Evolutionary conservation across 2,113 vertebrate genomes (phyloP).

Genomic region (Brachirus orientalis): DNA sequence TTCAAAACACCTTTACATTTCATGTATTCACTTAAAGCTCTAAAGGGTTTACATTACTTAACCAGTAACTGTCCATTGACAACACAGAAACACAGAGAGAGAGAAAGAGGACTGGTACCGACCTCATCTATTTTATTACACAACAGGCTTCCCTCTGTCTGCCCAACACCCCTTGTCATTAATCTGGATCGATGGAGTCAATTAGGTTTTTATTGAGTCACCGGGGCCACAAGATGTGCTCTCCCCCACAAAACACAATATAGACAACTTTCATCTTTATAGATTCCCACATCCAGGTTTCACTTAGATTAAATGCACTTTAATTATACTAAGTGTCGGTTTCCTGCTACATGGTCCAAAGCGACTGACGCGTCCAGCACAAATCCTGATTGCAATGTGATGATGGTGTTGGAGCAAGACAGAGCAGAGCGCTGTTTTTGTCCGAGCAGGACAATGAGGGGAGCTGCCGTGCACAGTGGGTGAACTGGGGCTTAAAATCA

Average conservation of each 20-base stretch:
- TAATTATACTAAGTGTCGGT: conserved; percentile 55
- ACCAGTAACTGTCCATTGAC: conserved; percentile 53
- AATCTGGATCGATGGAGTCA: conserved; percentile 52
- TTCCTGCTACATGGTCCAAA: conserved; percentile 21
- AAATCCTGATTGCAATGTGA: conserved; percentile 16
- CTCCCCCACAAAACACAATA: conserved; percentile 2
- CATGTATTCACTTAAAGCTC: too few relatives aligned
- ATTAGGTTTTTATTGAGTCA: conserved; percentile 49
- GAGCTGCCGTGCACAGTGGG: background rate
- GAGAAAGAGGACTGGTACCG: conserved; percentile 18
- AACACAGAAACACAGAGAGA: too few relatives aligned
- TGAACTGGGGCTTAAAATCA: conserved; percentile 13
- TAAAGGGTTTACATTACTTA: too few relatives aligned
- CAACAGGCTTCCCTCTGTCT: conserved; percentile 47
- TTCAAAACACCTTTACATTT: too few relatives aligned
- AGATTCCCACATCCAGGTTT: conserved; percentile 20
- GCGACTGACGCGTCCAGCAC: background rate
- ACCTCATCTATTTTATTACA: conserved; percentile 60
- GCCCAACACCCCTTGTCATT: conserved; percentile 45
- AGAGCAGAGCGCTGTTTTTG: conserved; percentile 13
- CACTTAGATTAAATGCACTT: conserved; percentile 41
- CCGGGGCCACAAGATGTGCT: conserved; percentile 20
- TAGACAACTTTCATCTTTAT: conserved; percentile 27
- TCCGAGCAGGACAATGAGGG: conserved; percentile 9
- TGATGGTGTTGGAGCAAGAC: conserved; percentile 9